These are phyloP conservation scores for Drosophila meridiana DNA, from an alignment of 2,888 invertebrate genomes.

Conservation along the genomic window DNA sequence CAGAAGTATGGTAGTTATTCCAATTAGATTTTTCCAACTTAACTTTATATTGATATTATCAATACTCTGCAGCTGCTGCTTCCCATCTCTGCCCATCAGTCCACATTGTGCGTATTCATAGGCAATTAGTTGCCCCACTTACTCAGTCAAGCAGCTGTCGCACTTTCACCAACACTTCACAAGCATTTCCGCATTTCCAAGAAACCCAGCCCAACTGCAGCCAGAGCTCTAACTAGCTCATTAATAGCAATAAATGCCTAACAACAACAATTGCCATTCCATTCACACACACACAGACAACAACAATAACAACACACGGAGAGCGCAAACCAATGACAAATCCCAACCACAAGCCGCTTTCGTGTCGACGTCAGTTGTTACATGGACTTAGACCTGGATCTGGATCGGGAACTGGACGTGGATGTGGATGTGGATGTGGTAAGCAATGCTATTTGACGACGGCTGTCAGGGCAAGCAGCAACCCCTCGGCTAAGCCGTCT, in stretches of 20 bases:
- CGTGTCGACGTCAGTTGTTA: constrained; percentile 66
- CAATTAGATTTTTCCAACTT: not conserved
- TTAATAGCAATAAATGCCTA: constrained; percentile 64
- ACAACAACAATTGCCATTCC: constrained; percentile 58
- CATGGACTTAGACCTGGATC: constrained; percentile 35
- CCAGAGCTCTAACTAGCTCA: constrained; percentile 53
- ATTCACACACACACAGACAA: constrained; percentile 36
- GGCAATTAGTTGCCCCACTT: constrained; percentile 73
- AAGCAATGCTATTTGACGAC: constrained; percentile 38
- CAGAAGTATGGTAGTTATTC: not conserved
- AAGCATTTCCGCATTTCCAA: constrained; percentile 66
- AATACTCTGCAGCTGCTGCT: constrained; percentile 36
- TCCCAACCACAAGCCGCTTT: constrained; percentile 66
- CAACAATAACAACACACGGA: not conserved
- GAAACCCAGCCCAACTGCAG: constrained; percentile 33
- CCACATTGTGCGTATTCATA: constrained; percentile 51
- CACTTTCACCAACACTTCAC: constrained; percentile 65
- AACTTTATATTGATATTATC: not conserved
- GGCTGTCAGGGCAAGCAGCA: constrained; percentile 38
- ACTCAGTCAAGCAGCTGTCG: constrained; percentile 68
- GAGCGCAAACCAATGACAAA: constrained; percentile 53
- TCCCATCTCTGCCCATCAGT: constrained; percentile 18
- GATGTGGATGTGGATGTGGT: constrained; percentile 29
- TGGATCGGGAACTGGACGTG: constrained; percentile 17
- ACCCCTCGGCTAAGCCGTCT: constrained; percentile 42